A percentile compares a stretch with the other conserved stretches of the same genome.
Conservation (phyloP, 2,113 vertebrate genomes). For the Microtus pennsylvanicus region DNA sequence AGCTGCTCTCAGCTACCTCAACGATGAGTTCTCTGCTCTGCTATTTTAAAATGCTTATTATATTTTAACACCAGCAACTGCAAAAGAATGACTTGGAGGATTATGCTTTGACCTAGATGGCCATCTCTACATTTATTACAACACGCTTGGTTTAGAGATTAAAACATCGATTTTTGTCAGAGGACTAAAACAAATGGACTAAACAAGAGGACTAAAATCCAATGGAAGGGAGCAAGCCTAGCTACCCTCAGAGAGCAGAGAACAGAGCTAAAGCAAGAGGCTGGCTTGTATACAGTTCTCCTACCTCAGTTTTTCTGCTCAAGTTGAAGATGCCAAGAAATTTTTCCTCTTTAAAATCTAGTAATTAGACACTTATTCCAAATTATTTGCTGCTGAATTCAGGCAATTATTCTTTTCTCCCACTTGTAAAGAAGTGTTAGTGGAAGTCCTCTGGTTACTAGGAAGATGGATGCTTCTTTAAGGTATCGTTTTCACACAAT, state of each 20-base stretch:
- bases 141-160: background rate
- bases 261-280: background rate
- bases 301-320: background rate
- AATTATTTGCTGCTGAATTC: conserved; percentile 28
- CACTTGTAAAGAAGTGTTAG: conserved; percentile 19
- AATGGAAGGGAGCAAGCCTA: background rate
- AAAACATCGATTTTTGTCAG: background rate
- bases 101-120: background rate
- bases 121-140: background rate
- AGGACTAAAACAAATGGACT: conserved; percentile 40
- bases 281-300: background rate
- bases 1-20: background rate
- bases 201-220: too few relatives aligned
- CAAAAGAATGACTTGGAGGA: conserved; percentile 25
- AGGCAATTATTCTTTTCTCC: conserved; percentile 36
- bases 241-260: background rate
- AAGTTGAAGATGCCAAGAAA: background rate
- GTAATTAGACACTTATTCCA: conserved; percentile 26
- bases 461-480: conserved; percentile 20
- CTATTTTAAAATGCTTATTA: background rate
- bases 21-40: background rate
- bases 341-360: conserved; percentile 42
- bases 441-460: background rate
- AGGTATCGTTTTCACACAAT: conserved; percentile 22
- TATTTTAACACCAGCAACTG: background rate